Conservation (phyloP, 2,797 vertebrate species). For the Sibirionetta formosa region DNA sequence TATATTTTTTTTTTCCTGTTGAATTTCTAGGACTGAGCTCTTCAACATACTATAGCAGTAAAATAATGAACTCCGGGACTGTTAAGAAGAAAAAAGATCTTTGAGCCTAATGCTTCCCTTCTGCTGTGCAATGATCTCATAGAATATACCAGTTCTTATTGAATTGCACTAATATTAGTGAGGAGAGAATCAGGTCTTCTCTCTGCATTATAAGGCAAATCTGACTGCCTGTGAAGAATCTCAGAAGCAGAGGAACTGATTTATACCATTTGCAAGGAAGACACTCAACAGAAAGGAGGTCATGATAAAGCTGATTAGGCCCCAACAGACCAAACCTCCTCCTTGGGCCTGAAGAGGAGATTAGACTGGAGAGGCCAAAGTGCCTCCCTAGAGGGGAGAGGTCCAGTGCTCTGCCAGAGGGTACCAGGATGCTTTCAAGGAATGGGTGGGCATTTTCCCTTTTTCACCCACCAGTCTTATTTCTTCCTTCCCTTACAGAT, state of each 20-base stretch:
- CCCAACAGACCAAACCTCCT: background rate
- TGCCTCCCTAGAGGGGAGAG: background rate
- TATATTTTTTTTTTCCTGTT: background rate
- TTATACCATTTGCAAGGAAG: background rate
- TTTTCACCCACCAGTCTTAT: background rate
- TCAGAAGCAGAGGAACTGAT: background rate
- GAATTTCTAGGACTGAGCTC: slow-evolving; percentile 1
- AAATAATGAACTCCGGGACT: background rate
- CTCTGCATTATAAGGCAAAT: background rate
- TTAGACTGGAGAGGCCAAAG: accelerated
- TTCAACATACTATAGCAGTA: slow-evolving; percentile 6
- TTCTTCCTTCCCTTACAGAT: background rate
- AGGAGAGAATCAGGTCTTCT: background rate
- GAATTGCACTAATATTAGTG: background rate
- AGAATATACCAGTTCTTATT: background rate
- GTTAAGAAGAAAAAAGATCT: background rate
- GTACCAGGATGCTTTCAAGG: background rate
- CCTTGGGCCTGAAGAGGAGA: background rate
- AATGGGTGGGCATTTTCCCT: background rate
- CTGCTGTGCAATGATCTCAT: background rate
- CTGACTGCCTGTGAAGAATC: accelerated
- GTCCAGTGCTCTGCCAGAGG: background rate
- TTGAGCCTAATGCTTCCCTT: background rate
- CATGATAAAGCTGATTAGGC: background rate
- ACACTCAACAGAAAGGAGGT: background rate